These are phyloP conservation scores for Phacellophora camtschatica DNA, from an alignment of 30 jellyfish, hydroid and myxozoan genomes.

Conservation along the genomic window DNA sequence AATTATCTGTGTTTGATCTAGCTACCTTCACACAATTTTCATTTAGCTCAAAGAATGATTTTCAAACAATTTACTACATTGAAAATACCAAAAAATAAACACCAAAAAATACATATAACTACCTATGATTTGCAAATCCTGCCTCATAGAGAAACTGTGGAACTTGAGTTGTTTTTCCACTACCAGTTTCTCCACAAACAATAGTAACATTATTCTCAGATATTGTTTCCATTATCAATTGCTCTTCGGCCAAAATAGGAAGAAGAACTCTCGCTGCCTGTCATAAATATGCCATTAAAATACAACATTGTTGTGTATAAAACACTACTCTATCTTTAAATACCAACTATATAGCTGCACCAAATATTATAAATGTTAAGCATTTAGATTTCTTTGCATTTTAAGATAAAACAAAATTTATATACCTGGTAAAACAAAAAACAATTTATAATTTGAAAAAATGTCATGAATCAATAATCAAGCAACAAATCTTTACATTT, in stretches of 20 bases:
- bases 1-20: no score
- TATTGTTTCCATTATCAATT: slow-evolving; percentile 90
- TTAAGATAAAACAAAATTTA: no score
- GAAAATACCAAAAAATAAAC: background rate
- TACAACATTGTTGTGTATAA: no score
- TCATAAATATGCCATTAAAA: background rate
- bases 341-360: no score
- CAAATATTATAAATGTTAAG: no score
- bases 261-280: slow-evolving; percentile 93
- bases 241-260: slow-evolving; percentile 97
- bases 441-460: no score
- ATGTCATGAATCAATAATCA: no score
- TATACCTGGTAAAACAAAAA: no score
- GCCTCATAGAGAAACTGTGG: slow-evolving; percentile 99
- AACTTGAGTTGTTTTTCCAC: slow-evolving; percentile 99
- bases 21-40: no score
- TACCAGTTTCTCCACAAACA: slow-evolving; percentile 99
- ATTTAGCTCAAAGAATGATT: background rate
- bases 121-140: slow-evolving; percentile 93
- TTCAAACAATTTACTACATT: background rate
- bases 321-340: no score
- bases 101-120: background rate
- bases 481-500: no score
- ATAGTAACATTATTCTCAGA: slow-evolving; percentile 76
- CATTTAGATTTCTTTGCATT: no score